Evolutionary conservation across 2,797 vertebrate genomes (phyloP).

Genomic region (Geotrypetes seraphini): DNA sequence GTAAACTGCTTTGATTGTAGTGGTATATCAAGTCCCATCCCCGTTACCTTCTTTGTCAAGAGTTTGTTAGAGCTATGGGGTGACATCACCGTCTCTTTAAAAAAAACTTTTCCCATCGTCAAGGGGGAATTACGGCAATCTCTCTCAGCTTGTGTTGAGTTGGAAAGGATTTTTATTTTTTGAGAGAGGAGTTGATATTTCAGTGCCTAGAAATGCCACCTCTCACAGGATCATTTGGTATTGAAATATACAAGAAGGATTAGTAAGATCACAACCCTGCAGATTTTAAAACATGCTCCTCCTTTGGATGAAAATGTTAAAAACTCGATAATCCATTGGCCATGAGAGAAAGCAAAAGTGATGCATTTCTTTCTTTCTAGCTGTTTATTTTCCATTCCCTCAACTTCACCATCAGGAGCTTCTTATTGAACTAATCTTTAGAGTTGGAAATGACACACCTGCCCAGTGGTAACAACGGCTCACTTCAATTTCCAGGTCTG

Average conservation of each 20-base stretch:
- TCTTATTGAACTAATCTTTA: conserved; percentile 45
- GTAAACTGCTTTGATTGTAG: no score
- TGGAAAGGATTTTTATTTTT: no score
- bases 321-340: conserved; percentile 24
- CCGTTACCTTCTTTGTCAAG: no score
- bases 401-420: conserved; percentile 38
- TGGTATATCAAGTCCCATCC: no score
- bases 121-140: conserved; percentile 9
- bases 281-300: conserved; percentile 22
- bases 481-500: conserved; percentile 40
- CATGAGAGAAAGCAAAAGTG: conserved; percentile 19
- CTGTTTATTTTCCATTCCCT: no score
- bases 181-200: conserved; percentile 13
- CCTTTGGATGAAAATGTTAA: conserved; percentile 35
- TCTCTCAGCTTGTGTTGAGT: conserved; percentile 12
- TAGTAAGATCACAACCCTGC: conserved; percentile 23
- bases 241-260: conserved; percentile 14
- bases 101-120: conserved; percentile 1
- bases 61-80: no score
- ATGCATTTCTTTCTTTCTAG: conserved; percentile 16
- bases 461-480: conserved; percentile 56
- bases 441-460: conserved; percentile 49
- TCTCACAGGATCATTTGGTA: conserved; percentile 12
- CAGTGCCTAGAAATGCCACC: conserved; percentile 17
- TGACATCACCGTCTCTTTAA: neutral